These are phyloP conservation scores for Hoplodrina ambigua DNA, from an alignment of 2,888 invertebrate genomes.

Conservation along the genomic window DNA sequence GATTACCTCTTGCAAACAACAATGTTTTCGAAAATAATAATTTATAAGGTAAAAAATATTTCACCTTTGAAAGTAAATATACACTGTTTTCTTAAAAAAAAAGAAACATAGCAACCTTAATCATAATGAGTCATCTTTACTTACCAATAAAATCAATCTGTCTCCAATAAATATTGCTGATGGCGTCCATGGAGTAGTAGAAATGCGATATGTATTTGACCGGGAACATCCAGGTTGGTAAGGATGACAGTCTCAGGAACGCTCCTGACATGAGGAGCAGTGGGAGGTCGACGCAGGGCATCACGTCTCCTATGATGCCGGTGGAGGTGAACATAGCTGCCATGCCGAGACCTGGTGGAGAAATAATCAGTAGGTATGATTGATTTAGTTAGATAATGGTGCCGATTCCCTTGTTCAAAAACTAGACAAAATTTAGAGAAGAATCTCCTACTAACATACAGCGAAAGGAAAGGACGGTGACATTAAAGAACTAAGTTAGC, in stretches of 20 bases:
- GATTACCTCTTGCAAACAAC: too few species aligned
- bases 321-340: slow-evolving; percentile 84
- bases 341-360: slow-evolving; percentile 83
- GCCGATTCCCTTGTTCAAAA: too few species aligned
- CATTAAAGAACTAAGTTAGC: too few species aligned
- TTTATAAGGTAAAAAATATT: too few species aligned
- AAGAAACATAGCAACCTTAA: background rate
- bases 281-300: slow-evolving; percentile 86
- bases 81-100: background rate
- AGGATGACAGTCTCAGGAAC: slow-evolving; percentile 82
- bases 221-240: slow-evolving; percentile 82
- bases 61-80: too few species aligned
- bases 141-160: slow-evolving; percentile 86
- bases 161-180: slow-evolving; percentile 89
- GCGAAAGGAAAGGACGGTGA: too few species aligned
- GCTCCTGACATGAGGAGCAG: slow-evolving; percentile 87
- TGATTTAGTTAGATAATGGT: too few species aligned
- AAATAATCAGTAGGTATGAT: background rate
- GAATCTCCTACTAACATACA: too few species aligned
- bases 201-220: slow-evolving; percentile 88
- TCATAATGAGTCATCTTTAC: too few species aligned
- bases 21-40: too few species aligned
- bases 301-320: slow-evolving; percentile 83
- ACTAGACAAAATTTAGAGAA: too few species aligned
- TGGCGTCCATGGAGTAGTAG: slow-evolving; percentile 87